These are phyloP conservation scores for Cydia strobilella DNA, from an alignment of 1,140 invertebrate genomes.

Conservation along the genomic window DNA sequence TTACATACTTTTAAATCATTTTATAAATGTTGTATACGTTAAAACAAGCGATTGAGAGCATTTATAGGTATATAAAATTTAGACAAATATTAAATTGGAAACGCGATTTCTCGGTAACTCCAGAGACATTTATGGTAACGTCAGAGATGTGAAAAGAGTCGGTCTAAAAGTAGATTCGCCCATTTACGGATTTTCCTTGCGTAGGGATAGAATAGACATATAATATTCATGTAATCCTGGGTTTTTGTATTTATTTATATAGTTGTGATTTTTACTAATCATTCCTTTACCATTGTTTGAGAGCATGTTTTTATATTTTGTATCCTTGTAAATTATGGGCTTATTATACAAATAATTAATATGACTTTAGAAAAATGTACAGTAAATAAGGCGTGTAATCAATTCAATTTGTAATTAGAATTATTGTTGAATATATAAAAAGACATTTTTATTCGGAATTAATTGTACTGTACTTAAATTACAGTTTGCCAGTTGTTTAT, in stretches of 20 bases:
- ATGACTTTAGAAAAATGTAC: background rate
- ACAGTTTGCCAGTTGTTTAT: background rate
- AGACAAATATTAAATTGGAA: no score
- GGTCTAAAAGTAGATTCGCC: no score
- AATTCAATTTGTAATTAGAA: background rate
- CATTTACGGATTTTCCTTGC: no score
- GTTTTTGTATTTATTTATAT: slow-evolving; percentile 2
- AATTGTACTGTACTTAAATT: background rate
- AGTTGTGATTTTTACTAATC: slow-evolving; percentile 21
- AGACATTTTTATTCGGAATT: background rate
- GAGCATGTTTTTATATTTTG: background rate
- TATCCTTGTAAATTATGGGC: background rate
- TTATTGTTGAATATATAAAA: background rate
- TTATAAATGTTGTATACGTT: no score
- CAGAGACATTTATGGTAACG: no score
- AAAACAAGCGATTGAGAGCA: no score
- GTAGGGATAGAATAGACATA: no score
- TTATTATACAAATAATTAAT: background rate
- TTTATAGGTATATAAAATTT: no score
- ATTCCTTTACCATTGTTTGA: slow-evolving; percentile 21
- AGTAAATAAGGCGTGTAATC: background rate
- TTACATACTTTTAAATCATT: no score
- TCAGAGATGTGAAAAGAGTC: no score
- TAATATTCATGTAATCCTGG: no score
- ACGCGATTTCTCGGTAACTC: no score